Evolutionary conservation across 2,113 vertebrate genomes (phyloP), one percentile per base, ranked within the genome.

Genomic region (Bubo bubo): DNA sequence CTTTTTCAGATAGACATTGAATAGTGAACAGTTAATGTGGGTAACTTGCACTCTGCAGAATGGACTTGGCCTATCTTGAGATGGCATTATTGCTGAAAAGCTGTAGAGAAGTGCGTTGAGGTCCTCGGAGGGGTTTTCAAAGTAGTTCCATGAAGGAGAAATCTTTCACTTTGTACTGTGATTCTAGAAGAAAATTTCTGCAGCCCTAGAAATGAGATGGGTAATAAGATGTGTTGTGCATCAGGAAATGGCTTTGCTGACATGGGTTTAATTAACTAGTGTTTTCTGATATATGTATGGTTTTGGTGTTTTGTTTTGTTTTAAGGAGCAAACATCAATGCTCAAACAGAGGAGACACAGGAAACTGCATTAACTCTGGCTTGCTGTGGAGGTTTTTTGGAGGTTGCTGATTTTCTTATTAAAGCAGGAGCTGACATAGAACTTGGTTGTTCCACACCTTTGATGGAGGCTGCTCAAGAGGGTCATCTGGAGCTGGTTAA

Each of bases 391-490:
- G 99, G 99, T 13, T 99, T 99, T 95, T 91, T 99, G 97, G 99
- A 99, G 98, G 99, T 99, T 67, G 99, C 99, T 0, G 99, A 99
- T 96, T 99, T 99, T 77, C 99, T 99, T 24, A 99, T 99, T 96
- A 99, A 99, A 97, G 99, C 99, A 12, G 99, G 99, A 83, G 99
- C 99, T 43, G 99, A 99, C 97, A 99, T 99, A 72, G 99, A 99
- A 91, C 98, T 99, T 4, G 99, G 99, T 41, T 99, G 99, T 97
- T 99, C 99, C 32, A 99, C 99, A 5, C 99, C 99, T 70, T 98
- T 99, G 94, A 99, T 99, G 99, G 99, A 99, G 97, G 99, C 99
- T 91, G 99, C 99, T 76, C 99, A 99, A 92, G 99, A 99, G 94
- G 99, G 99, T 81, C 99, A 99, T 95, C 98, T 99, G 95, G 99